These are phyloP conservation scores for Drosophila lini DNA, from an alignment of 1,140 invertebrate genomes.

Conservation along the genomic window DNA sequence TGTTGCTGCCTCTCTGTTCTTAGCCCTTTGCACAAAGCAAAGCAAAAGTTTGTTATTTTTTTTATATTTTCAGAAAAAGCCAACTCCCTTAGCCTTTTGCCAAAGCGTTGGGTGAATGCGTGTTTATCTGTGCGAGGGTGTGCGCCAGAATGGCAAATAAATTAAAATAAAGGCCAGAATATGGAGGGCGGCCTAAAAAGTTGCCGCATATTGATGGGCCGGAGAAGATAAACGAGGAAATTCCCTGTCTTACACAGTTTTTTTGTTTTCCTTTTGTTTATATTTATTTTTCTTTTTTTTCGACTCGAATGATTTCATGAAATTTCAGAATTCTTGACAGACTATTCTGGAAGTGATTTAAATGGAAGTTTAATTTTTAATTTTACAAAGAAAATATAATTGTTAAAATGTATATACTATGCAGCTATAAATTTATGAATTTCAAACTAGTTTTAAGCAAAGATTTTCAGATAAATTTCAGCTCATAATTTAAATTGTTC, in stretches of 20 bases:
- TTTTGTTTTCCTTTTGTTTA: conserved; percentile 14
- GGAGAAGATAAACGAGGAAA: conserved; percentile 38
- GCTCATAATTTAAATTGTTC: background rate
- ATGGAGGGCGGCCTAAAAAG: conserved; percentile 54
- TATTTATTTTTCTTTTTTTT: conserved; percentile 10
- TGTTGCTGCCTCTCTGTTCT: conserved; percentile 42
- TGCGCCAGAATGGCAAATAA: conserved; percentile 63
- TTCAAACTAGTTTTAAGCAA: background rate
- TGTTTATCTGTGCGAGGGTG: conserved; percentile 27
- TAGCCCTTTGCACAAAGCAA: conserved; percentile 72
- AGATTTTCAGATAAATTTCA: background rate
- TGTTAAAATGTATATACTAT: background rate
- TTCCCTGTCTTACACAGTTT: conserved; percentile 22
- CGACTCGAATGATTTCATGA: conserved; percentile 8
- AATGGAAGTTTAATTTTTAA: background rate
- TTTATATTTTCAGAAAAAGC: conserved; percentile 46
- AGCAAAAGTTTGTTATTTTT: conserved; percentile 67
- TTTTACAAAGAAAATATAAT: background rate
- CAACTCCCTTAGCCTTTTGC: conserved; percentile 72
- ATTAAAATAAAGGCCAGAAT: conserved; percentile 74
- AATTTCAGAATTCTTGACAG: background rate
- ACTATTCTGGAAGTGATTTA: background rate
- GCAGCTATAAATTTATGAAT: background rate
- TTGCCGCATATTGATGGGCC: conserved; percentile 45
- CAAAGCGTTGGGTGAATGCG: conserved; percentile 13